Conservation (phyloP, 1,140 invertebrate genomes). For the Neomicropteryx cornuta region DNA sequence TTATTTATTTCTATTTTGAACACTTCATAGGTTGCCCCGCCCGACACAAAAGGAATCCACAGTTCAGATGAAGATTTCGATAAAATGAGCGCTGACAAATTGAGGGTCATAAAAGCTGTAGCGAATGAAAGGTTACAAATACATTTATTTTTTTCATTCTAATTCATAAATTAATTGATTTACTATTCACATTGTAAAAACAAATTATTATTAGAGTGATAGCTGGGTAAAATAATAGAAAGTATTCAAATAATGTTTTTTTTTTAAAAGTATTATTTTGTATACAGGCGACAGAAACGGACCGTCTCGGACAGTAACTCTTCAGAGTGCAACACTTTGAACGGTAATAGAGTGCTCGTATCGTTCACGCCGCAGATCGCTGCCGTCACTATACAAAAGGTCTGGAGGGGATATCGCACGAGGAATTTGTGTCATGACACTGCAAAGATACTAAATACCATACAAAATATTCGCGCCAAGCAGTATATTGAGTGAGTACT, state of each 20-base stretch:
- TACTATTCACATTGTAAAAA: too few relatives aligned
- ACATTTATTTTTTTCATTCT: too few relatives aligned
- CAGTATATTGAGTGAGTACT: conserved; percentile 73
- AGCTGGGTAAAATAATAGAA: neutral
- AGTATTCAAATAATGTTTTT: conserved; percentile 6
- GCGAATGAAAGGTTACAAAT: conserved; percentile 29
- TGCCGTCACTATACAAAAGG: conserved; percentile 73
- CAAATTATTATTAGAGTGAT: too few relatives aligned
- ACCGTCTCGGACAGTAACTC: conserved; percentile 14
- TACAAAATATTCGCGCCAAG: conserved; percentile 68
- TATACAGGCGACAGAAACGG: conserved; percentile 13
- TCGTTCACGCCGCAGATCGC: conserved; percentile 41
- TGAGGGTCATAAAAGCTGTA: conserved; percentile 29
- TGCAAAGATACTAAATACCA: conserved; percentile 58
- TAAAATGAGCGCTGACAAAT: conserved; percentile 31
- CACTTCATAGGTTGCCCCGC: too few relatives aligned
- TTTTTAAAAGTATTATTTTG: conserved; percentile 3
- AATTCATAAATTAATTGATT: too few relatives aligned
- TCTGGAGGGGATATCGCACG: conserved; percentile 79
- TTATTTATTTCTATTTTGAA: too few relatives aligned
- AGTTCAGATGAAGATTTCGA: conserved; percentile 17
- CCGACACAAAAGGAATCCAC: neutral
- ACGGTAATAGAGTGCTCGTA: too few relatives aligned
- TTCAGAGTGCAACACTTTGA: conserved; percentile 12
- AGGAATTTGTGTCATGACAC: conserved; percentile 67